Conservation (phyloP, 1,140 invertebrate species). For the Campoletis sonorensis region DNA sequence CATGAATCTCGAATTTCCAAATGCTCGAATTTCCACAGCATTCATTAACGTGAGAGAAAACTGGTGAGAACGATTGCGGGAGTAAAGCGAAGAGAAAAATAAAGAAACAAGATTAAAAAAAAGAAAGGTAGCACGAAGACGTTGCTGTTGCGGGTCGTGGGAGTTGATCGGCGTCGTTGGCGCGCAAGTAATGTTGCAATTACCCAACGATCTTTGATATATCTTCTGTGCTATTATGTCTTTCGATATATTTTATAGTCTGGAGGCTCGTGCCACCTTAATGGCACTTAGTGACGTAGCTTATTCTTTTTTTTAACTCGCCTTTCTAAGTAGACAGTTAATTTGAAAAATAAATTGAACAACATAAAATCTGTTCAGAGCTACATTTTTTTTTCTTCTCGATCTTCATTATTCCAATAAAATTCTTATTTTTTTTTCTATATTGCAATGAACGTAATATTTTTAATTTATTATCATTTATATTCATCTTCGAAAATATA, state of each 20-base stretch:
- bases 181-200: conserved; percentile 23
- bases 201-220: conserved; percentile 15
- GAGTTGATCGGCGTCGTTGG: conserved; percentile 22
- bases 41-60: conserved; percentile 66
- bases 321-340: not conserved
- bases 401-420: too few relatives aligned
- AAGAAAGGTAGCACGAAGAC: conserved; percentile 23
- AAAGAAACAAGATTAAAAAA: conserved; percentile 19
- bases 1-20: conserved; percentile 49
- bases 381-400: too few relatives aligned
- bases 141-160: conserved; percentile 28
- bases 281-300: not conserved
- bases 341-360: not conserved
- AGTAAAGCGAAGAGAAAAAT: conserved; percentile 56
- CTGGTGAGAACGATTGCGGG: conserved; percentile 58
- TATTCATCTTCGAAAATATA: too few relatives aligned
- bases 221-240: conserved; percentile 13
- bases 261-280: conserved; percentile 9
- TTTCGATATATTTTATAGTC: conserved; percentile 30
- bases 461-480: too few relatives aligned
- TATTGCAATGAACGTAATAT: too few relatives aligned
- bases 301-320: not conserved
- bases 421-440: too few relatives aligned
- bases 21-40: conserved; percentile 64
- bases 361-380: too few relatives aligned